Percentiles rank a stretch among this genome's conserved stretches.
Conservation (phyloP, 2,888 invertebrate genomes). For the Caenorhabditis angaria region DNA sequence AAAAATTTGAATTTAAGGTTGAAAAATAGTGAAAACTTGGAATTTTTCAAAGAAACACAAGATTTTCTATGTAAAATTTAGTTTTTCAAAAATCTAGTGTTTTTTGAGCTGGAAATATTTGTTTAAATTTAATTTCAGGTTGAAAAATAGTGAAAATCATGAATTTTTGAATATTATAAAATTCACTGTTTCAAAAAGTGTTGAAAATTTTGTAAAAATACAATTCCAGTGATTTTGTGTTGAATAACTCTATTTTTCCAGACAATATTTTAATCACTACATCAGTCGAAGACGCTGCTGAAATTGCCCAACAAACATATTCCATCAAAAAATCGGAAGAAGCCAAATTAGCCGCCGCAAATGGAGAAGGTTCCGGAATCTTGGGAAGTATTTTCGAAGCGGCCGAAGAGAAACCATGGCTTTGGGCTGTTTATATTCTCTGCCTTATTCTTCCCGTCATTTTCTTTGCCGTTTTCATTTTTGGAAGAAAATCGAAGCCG, state of each 20-base stretch:
- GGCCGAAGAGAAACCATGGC: conserved; percentile 81
- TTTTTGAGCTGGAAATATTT: too few relatives aligned
- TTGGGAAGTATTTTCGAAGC: conserved; percentile 58
- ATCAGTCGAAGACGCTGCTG: conserved; percentile 80
- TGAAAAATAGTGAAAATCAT: too few relatives aligned
- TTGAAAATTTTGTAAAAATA: too few relatives aligned
- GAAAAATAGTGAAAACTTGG: too few relatives aligned
- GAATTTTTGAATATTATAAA: too few relatives aligned
- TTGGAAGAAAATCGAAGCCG: conserved; percentile 73
- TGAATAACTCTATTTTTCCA: conserved; percentile 17
- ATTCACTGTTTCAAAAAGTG: too few relatives aligned
- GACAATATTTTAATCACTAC: conserved; percentile 88
- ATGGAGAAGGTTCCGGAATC: conserved; percentile 47
- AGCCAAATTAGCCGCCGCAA: conserved; percentile 41
- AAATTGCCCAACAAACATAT: conserved; percentile 86
- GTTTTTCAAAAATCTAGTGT: too few relatives aligned
- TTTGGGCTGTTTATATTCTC: conserved; percentile 87
- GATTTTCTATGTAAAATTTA: too few relatives aligned
- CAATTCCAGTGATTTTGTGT: neutral
- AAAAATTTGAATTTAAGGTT: too few relatives aligned
- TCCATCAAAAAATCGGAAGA: conserved; percentile 79
- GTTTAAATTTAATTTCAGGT: too few relatives aligned
- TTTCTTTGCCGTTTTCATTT: conserved; percentile 84
- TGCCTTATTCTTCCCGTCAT: conserved; percentile 83
- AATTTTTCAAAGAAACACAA: too few relatives aligned